Percentiles rank a stretch among this genome's conserved stretches.
phyloP scores from a whole-genome alignment of 2,113 vertebrate species.

The Otus sunia region DNA sequence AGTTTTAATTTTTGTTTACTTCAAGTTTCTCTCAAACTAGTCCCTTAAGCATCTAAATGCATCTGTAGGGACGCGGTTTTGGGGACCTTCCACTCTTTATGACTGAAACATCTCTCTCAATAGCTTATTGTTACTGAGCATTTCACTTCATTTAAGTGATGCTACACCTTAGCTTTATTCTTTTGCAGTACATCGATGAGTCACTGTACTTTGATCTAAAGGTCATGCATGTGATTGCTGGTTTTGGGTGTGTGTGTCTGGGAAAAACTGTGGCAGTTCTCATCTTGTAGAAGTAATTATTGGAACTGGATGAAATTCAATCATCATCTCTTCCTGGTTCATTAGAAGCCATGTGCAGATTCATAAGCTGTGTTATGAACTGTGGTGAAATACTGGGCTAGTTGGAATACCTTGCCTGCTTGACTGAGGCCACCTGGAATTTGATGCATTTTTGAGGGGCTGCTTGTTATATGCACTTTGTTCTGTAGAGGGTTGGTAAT shows the following conservation, averaged over 20 bases:
- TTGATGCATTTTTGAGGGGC: fast-evolving
- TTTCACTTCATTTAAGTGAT: not conserved
- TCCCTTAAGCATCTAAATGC: not conserved
- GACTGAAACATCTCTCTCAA: not conserved
- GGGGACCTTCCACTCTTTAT: not conserved
- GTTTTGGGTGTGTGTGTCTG: conserved; percentile 31
- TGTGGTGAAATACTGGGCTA: not conserved
- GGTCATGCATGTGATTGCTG: not conserved
- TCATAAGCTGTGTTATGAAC: not conserved
- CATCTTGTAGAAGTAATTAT: not conserved
- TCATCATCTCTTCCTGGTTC: not conserved
- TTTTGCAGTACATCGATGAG: not conserved
- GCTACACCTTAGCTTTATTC: not conserved
- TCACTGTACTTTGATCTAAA: conserved; percentile 24
- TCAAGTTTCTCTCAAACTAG: not conserved
- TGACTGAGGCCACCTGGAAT: not conserved
- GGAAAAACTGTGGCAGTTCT: not conserved
- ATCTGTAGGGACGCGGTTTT: not conserved
- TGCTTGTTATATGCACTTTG: not conserved
- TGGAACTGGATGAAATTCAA: conserved; percentile 17
- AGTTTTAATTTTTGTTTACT: not conserved
- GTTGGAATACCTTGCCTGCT: not conserved
- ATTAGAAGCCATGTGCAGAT: not conserved
- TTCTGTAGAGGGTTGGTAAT: not conserved
- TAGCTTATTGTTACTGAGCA: not conserved